Evolutionary conservation across 2,113 vertebrate genomes (phyloP), one percentile per base, ranked within the genome.

Genomic region (Pongo abelii): DNA sequence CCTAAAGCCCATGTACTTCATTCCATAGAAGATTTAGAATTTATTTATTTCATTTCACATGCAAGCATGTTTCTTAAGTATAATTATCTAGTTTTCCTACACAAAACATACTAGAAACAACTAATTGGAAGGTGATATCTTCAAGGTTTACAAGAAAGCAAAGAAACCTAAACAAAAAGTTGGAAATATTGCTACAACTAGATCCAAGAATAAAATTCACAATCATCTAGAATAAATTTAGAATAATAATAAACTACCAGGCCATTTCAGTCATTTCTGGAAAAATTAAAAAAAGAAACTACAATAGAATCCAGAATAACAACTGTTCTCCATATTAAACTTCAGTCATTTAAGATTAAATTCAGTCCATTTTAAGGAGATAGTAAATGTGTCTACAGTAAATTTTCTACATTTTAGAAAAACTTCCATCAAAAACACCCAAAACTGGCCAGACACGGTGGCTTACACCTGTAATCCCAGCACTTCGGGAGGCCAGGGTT

Each of bases 341-440:
- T 17, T 84, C 59, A 72, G 52, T 91, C 46, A 78, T 61, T 94
- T 94, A 92, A 96, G 67, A 69, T 72, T 79, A 89, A 86, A 91
- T 83, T 75, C 22, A 38, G 35, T 30, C 13, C 38, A 57, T 50
- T 93, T 81, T 74, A 77, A 93, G 69, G 25, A 77, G 50, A 96
- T 18, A 89, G 30, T 75, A 94, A 92, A 83, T 40, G 35, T 43
- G 16, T 77, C 61, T 64, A 64, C 27, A 32, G 27, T 30, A 64
- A 64, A 64, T 64, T 64, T 64, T 64, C 61, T 30, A 30, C 6
- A 93, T 40, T 72, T 90, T 78, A 55, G 67, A 86, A 89, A 86
- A 86, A 84, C n/a, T 83, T 93, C 40, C 40, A 91, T 61, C 13
- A 77, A 85, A 96, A 84, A 84, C 6, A 72, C 52, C 25, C 77